phyloP scores from a whole-genome alignment of 2,888 invertebrate genomes.

The Orchesellides sinensis region DNA sequence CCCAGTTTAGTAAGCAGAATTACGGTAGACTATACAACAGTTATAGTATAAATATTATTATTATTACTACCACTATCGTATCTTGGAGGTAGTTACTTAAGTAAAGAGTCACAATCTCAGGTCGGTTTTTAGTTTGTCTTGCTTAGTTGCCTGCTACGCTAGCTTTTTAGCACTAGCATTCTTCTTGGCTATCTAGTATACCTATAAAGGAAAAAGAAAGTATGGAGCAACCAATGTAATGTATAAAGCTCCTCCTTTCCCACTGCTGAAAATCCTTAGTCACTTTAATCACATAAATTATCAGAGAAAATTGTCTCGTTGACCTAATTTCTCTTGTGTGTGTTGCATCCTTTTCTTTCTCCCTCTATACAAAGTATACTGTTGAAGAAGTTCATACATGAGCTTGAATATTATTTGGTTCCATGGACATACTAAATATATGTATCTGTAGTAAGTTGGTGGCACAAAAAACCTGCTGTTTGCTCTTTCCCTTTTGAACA shows the following conservation, averaged over 20 bases:
- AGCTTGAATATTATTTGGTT: too few relatives aligned
- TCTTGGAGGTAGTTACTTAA: constrained; percentile 51
- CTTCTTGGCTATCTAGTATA: constrained; percentile 6
- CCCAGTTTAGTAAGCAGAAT: too few relatives aligned
- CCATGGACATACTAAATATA: neutral
- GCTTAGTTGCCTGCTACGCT: too few relatives aligned
- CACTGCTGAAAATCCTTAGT: constrained; percentile 63
- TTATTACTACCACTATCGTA: constrained; percentile 32
- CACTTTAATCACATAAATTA: constrained; percentile 70
- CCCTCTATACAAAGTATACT: too few relatives aligned
- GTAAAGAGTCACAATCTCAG: constrained; percentile 42
- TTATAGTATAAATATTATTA: too few relatives aligned
- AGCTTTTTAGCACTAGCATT: neutral
- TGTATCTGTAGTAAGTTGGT: neutral
- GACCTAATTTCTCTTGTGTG: constrained; percentile 60
- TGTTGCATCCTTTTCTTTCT: neutral
- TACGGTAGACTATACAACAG: too few relatives aligned
- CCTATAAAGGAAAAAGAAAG: too few relatives aligned
- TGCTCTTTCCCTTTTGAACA: constrained; percentile 28
- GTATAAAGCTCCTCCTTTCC: constrained; percentile 25
- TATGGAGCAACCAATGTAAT: neutral
- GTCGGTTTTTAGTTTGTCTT: constrained; percentile 19
- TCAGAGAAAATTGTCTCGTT: constrained; percentile 65
- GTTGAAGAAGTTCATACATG: too few relatives aligned
- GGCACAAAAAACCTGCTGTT: constrained; percentile 24